Conservation (phyloP, 2,888 invertebrate genomes). For the Protodeltote pygarga region DNA sequence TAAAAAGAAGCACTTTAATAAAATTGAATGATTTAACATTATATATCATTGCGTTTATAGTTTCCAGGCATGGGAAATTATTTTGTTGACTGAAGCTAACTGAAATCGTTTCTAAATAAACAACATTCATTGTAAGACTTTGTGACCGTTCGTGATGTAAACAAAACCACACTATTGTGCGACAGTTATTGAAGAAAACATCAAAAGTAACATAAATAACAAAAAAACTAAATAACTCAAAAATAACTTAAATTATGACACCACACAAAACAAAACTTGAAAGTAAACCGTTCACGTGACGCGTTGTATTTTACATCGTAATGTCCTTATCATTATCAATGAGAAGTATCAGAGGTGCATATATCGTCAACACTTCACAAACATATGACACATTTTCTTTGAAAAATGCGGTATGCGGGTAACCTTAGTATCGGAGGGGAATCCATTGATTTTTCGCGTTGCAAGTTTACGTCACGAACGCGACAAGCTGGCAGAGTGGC, state of each 20-base stretch:
- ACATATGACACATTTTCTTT: constrained; percentile 82
- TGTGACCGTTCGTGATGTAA: constrained; percentile 18
- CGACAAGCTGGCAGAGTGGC: constrained; percentile 75
- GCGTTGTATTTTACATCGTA: constrained; percentile 63
- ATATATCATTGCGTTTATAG: constrained; percentile 3
- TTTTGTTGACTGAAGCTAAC: neutral
- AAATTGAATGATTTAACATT: constrained; percentile 19
- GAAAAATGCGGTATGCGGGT: constrained; percentile 85
- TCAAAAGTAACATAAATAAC: constrained; percentile 26
- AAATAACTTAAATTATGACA: constrained; percentile 76
- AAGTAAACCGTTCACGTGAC: constrained; percentile 78
- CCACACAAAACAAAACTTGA: constrained; percentile 76
- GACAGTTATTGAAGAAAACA: constrained; percentile 17
- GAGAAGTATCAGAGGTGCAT: constrained; percentile 52
- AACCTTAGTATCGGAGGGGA: constrained; percentile 75
- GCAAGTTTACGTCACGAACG: constrained; percentile 79
- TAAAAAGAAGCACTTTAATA: constrained; percentile 51
- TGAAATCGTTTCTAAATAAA: constrained; percentile 19
- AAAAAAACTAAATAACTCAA: constrained; percentile 21
- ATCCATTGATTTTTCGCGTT: constrained; percentile 85
- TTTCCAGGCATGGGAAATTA: neutral
- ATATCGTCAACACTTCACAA: constrained; percentile 74
- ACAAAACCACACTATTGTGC: constrained; percentile 23
- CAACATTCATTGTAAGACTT: constrained; percentile 4
- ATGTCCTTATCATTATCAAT: constrained; percentile 60